Conservation (phyloP, 2,113 vertebrate species). For the Chlorocebus sabaeus region DNA sequence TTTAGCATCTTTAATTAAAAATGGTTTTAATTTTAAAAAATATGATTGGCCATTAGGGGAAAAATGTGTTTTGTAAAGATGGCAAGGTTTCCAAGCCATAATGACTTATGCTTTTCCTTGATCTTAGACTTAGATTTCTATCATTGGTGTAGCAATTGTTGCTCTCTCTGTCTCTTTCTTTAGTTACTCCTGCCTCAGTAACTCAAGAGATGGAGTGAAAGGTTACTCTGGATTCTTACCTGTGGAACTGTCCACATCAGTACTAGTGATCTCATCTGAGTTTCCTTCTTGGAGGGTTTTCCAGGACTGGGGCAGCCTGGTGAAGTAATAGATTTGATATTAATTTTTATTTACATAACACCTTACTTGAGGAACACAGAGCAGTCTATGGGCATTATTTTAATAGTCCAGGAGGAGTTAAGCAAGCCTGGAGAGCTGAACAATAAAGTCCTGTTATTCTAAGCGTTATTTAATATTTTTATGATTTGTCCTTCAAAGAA, state of each 20-base stretch:
- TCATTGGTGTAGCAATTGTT: neutral
- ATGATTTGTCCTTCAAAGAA: slow-evolving; percentile 52
- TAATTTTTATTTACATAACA: neutral
- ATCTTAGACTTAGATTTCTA: neutral
- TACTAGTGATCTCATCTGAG: neutral
- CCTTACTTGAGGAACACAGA: neutral
- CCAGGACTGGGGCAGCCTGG: neutral
- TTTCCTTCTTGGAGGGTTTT: neutral
- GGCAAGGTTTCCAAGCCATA: neutral
- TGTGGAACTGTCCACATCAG: neutral
- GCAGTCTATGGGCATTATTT: neutral
- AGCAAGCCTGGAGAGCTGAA: neutral
- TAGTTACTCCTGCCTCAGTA: neutral
- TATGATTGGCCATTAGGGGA: neutral
- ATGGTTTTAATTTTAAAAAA: neutral
- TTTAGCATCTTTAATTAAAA: slow-evolving; percentile 55
- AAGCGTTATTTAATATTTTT: slow-evolving; percentile 23
- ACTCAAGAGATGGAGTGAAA: neutral
- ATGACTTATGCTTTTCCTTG: neutral
- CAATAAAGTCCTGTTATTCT: neutral
- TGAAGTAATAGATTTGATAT: neutral
- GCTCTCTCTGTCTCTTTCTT: neutral
- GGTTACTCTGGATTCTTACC: neutral
- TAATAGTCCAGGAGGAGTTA: neutral
- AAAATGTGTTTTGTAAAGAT: slow-evolving; percentile 22